Base-by-base conservation (phyloP, 2,113 vertebrate genomes). In the Peromyscus leucopus region DNA sequence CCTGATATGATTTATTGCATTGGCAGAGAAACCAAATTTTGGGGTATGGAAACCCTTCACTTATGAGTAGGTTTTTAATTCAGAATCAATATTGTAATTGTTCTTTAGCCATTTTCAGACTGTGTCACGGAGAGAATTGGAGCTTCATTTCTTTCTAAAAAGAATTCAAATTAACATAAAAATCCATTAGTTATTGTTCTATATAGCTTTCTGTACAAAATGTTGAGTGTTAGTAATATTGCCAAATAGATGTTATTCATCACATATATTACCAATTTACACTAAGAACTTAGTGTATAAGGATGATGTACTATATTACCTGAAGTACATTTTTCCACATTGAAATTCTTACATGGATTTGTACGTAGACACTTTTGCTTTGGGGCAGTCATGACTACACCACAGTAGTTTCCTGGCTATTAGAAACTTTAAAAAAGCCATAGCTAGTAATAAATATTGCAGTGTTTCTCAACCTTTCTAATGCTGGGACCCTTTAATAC, bases 1-100 rank as follows among this genome's bases (percentile, higher is more conserved):
- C 24, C 24, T 63, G 61, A 26, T 63, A 9, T 63, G 24, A 24
- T 24, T 9, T 63, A 63, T 63, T 63, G 22, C 22, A 63, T 26
- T 9, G 22, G 7, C 24, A 26, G 22, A 22, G 61, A 24, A 55
- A 55, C 55, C 55, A 55, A 55, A 55, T 55, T 55, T 55, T 0
- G 12, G 55, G 12, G 12, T 55, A 55, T 15, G 55, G 12, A 55
- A 55, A 15, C 55, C 55, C 55, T 13, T 55, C 55, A 55, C 55
- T 55, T 55, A 51, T 67, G 13, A 94, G 71, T 55, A 16, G 26
- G 28, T 65, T 96, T 93, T 87, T 89, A 36, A 85, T 48, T 96
- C 21, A 95, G 57, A 85, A 80, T 87, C 39, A 9, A 33, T 36
- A 39, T 67, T 28, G 48, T 16, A 51, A 31, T 90, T 87, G 26